Conservation (phyloP, 2,113 vertebrate species). For the Brachyhypopomus occidentalis region DNA sequence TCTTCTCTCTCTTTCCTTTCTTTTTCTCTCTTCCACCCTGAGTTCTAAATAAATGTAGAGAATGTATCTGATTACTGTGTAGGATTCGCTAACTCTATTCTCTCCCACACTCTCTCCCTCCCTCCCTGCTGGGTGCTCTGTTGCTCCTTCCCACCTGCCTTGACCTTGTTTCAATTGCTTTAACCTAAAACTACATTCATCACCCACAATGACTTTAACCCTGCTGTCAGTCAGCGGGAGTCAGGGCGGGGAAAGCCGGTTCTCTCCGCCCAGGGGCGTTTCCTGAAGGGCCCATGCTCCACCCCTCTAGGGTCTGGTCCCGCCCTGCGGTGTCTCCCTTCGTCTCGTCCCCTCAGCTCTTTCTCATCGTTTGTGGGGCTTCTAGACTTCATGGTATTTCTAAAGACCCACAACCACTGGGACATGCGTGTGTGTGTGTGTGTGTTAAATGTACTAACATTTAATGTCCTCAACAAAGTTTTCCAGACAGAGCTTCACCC, state of each 20-base stretch:
- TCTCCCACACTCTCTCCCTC: neutral
- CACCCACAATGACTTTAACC: constrained; percentile 44
- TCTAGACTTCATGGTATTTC: neutral
- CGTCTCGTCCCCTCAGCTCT: neutral
- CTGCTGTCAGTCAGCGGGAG: constrained; percentile 37
- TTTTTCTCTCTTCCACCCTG: neutral
- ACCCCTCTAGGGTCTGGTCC: too few relatives aligned
- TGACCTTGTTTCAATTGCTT: neutral
- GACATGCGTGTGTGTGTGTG: constrained; percentile 32
- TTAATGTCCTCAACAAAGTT: constrained; percentile 12
- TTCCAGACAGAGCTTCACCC: too few relatives aligned
- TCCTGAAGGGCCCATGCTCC: too few relatives aligned
- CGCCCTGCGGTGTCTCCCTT: neutral
- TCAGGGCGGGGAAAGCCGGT: too few relatives aligned
- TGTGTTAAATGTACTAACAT: constrained; percentile 30
- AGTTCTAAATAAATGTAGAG: neutral
- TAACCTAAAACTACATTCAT: constrained; percentile 33
- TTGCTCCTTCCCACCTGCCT: too few relatives aligned
- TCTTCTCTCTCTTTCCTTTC: neutral
- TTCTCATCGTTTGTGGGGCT: constrained; percentile 31
- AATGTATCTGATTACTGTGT: neutral
- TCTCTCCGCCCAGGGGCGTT: too few relatives aligned
- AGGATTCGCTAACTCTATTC: neutral
- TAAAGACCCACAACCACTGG: too few relatives aligned
- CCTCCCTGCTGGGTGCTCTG: too few relatives aligned